These are phyloP conservation scores for Champsocephalus gunnari DNA, from an alignment of 2,797 vertebrate genomes.

Conservation along the genomic window DNA sequence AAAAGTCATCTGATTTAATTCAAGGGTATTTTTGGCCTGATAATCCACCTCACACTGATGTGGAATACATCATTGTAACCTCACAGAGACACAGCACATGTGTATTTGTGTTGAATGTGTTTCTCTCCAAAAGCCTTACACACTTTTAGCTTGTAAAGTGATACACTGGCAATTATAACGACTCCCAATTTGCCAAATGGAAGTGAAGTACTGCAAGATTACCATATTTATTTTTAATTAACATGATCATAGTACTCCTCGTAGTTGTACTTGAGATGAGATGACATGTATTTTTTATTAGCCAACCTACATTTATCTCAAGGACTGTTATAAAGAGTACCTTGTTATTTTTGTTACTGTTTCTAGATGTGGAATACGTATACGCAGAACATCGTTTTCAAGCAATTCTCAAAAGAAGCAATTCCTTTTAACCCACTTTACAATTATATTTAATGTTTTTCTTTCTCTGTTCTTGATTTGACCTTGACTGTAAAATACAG, in stretches of 20 bases:
- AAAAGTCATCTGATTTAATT: constrained; percentile 12
- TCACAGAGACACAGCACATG: background rate
- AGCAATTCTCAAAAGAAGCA: background rate
- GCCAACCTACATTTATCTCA: constrained; percentile 11
- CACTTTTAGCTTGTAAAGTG: constrained; percentile 41
- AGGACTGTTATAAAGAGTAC: background rate
- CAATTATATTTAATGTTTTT: background rate
- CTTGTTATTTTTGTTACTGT: background rate
- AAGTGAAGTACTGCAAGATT: constrained; percentile 40
- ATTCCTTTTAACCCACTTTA: background rate
- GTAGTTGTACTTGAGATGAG: constrained; percentile 14
- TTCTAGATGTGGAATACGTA: background rate
- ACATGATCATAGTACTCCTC: constrained; percentile 23
- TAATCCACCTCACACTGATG: constrained; percentile 28
- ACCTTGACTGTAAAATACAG: constrained; percentile 37
- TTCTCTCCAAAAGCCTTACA: constrained; percentile 1
- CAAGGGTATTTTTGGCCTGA: constrained; percentile 23
- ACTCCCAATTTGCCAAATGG: constrained; percentile 52
- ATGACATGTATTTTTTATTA: constrained; percentile 16
- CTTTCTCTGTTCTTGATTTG: constrained; percentile 1
- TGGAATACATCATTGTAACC: constrained; percentile 22
- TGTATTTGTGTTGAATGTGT: background rate
- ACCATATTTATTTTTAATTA: constrained; percentile 24
- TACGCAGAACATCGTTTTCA: background rate
- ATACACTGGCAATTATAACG: constrained; percentile 42